These are phyloP conservation scores for Asteroscopus sphinx DNA, from an alignment of 2,888 invertebrate species.

Conservation along the genomic window DNA sequence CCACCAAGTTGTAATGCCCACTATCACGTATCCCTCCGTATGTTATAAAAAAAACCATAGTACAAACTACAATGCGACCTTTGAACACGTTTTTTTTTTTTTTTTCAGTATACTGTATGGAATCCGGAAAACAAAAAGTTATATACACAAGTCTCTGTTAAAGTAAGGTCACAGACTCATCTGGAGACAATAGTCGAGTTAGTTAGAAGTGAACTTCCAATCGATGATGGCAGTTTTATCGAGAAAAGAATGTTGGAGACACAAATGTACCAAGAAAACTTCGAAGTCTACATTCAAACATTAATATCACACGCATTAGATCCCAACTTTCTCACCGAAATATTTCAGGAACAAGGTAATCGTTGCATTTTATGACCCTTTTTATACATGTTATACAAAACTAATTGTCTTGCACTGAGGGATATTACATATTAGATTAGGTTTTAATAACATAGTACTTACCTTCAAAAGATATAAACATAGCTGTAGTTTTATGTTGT, in stretches of 20 bases:
- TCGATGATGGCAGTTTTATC: slow-evolving; percentile 92
- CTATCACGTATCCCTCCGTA: no score
- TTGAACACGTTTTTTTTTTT: neutral
- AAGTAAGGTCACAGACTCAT: slow-evolving; percentile 93
- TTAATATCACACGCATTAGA: slow-evolving; percentile 97
- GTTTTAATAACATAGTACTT: no score
- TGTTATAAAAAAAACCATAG: no score
- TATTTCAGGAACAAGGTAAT: slow-evolving; percentile 96
- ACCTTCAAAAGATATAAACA: no score
- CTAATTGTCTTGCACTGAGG: neutral
- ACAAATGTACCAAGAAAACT: slow-evolving; percentile 95
- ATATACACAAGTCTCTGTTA: slow-evolving; percentile 94
- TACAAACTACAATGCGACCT: no score
- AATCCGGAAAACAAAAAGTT: slow-evolving; percentile 94
- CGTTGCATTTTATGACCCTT: slow-evolving; percentile 29
- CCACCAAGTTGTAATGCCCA: no score
- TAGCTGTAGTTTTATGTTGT: no score
- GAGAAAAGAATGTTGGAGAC: slow-evolving; percentile 94
- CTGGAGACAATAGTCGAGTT: slow-evolving; percentile 95
- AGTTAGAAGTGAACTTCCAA: slow-evolving; percentile 92
- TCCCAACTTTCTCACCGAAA: slow-evolving; percentile 96
- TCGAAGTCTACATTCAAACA: slow-evolving; percentile 97
- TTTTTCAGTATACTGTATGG: slow-evolving; percentile 94
- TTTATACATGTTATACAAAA: slow-evolving; percentile 9
- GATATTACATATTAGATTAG: no score